phyloP scores from a whole-genome alignment of 2,888 invertebrate genomes.

The Meloe dianella region DNA sequence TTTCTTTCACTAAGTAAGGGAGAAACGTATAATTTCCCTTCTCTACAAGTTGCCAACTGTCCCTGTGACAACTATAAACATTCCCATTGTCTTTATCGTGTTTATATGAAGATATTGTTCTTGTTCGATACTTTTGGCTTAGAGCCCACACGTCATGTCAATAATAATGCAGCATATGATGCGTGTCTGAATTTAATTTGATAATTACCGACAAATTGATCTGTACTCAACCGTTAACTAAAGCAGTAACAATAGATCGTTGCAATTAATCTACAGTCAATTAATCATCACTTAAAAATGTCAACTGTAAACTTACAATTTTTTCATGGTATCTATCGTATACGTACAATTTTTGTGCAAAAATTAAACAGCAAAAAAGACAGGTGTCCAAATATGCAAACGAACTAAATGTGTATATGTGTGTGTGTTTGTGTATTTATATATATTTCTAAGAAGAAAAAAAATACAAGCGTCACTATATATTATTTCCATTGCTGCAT shows the following conservation, averaged over 20 bases:
- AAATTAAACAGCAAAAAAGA: no score
- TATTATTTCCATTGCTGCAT: constrained; percentile 47
- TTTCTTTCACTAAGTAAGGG: no score
- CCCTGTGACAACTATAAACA: background rate
- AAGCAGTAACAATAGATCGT: background rate
- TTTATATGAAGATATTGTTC: background rate
- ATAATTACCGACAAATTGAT: background rate
- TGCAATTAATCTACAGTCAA: no score
- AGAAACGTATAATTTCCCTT: no score
- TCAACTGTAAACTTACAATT: background rate
- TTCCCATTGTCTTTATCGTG: background rate
- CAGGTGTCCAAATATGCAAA: no score
- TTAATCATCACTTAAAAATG: no score
- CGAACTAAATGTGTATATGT: background rate
- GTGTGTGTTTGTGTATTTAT: background rate
- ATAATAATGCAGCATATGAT: background rate
- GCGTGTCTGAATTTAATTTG: background rate
- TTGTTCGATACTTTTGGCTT: background rate
- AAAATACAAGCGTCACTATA: constrained; percentile 38
- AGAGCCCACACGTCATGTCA: background rate
- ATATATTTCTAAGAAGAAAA: constrained; percentile 11
- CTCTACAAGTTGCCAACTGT: no score
- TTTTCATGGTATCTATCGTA: background rate
- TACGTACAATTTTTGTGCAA: no score
- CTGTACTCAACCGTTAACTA: background rate